Evolutionary conservation across 2,113 vertebrate species (phyloP).

Genomic region (Poecile atricapillus): DNA sequence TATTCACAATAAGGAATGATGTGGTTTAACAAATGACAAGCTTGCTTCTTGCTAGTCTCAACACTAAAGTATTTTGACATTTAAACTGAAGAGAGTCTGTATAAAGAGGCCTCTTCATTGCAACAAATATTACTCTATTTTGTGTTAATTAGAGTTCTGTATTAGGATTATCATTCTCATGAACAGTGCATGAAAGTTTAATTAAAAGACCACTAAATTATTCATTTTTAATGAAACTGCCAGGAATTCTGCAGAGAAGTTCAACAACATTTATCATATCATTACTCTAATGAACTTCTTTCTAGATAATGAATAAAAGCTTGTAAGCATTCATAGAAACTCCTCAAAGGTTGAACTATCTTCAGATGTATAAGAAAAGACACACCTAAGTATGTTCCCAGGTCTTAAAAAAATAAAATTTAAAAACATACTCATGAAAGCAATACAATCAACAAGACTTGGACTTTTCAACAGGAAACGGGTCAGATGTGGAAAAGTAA

Average conservation of each 20-base stretch:
- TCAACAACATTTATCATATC: slow-evolving; percentile 40
- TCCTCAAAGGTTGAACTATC: not conserved
- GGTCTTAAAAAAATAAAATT: not conserved
- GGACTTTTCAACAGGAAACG: not conserved
- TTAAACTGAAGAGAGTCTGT: slow-evolving; percentile 1
- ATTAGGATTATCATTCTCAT: slow-evolving; percentile 23
- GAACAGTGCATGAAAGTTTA: slow-evolving; percentile 24
- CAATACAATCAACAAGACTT: not conserved
- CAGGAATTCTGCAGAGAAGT: slow-evolving; percentile 30
- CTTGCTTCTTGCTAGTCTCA: not conserved
- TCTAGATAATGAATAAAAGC: not conserved
- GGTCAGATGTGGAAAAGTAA: not conserved
- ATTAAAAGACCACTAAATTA: slow-evolving; percentile 51
- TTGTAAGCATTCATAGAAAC: not conserved
- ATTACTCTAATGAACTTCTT: slow-evolving; percentile 25
- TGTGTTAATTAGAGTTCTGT: slow-evolving; percentile 42
- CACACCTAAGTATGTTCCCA: not conserved
- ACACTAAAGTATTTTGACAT: not conserved
- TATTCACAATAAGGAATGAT: not conserved
- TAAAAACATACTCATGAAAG: not conserved
- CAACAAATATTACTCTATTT: slow-evolving; percentile 12
- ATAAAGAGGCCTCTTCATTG: not conserved
- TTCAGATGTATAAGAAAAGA: not conserved
- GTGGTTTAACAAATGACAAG: not conserved
- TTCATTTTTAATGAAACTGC: slow-evolving; percentile 51